These are phyloP conservation scores for Liopterus haemorrhoidalis DNA, from an alignment of 2,888 invertebrate genomes.

Conservation along the genomic window DNA sequence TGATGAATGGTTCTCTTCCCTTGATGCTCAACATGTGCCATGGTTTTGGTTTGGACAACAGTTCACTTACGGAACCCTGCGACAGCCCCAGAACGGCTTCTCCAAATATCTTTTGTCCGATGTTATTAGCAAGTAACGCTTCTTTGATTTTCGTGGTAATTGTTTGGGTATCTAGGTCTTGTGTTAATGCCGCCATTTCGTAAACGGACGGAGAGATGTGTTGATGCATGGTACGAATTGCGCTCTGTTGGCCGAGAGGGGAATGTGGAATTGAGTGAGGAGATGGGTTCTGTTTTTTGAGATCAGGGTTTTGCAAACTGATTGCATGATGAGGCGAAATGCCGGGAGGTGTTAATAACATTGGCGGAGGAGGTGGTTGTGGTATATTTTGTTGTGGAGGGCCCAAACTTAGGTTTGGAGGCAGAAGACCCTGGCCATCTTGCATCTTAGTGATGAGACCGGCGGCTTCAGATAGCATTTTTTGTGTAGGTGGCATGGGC, in stretches of 20 bases:
- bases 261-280: slow-evolving; percentile 51
- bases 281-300: slow-evolving; percentile 55
- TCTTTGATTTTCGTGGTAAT: slow-evolving; percentile 97
- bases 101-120: slow-evolving; percentile 97
- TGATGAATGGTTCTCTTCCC: slow-evolving; percentile 91
- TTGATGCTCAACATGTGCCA: slow-evolving; percentile 99
- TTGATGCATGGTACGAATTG: slow-evolving; percentile 69
- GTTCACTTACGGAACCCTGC: slow-evolving; percentile 94
- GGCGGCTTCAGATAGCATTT: slow-evolving; percentile 69
- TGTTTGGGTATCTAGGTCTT: slow-evolving; percentile 92
- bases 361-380: slow-evolving; percentile 51
- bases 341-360: slow-evolving; percentile 70
- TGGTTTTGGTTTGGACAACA: slow-evolving; percentile 95
- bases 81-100: slow-evolving; percentile 95
- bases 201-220: slow-evolving; percentile 93
- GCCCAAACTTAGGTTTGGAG: slow-evolving; percentile 49
- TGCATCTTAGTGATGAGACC: slow-evolving; percentile 60
- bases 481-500: slow-evolving; percentile 74
- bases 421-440: slow-evolving; percentile 54
- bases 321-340: slow-evolving; percentile 70
- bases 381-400: slow-evolving; percentile 45
- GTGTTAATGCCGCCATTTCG: slow-evolving; percentile 94
- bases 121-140: slow-evolving; percentile 91
- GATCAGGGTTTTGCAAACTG: slow-evolving; percentile 57
- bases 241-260: slow-evolving; percentile 59